A percentile compares a stretch with the other conserved stretches of the same genome.
These are phyloP conservation scores for Aporophyla lueneburgensis DNA, from an alignment of 2,888 invertebrate species.

Conservation along the genomic window DNA sequence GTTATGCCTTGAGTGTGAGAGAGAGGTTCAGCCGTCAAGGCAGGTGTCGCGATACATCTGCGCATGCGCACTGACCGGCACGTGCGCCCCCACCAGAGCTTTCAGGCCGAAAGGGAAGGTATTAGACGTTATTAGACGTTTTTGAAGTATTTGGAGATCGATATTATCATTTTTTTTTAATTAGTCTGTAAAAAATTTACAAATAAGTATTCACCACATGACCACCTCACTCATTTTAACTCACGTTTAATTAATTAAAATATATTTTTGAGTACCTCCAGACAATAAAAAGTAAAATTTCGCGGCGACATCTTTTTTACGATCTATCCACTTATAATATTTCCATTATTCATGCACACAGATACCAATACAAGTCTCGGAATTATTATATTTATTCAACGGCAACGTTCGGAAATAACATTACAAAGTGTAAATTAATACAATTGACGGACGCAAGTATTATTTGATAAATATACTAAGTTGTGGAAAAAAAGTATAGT, in stretches of 20 bases:
- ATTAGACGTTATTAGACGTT: slow-evolving; percentile 50
- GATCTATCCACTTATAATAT: slow-evolving; percentile 29
- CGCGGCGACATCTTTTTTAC: slow-evolving; percentile 34
- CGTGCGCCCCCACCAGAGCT: slow-evolving; percentile 82
- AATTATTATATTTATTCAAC: slow-evolving; percentile 54
- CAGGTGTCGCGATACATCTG: slow-evolving; percentile 90
- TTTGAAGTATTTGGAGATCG: background rate
- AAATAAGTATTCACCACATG: background rate
- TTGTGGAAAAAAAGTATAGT: slow-evolving; percentile 42
- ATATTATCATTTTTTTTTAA: background rate
- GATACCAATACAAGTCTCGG: slow-evolving; percentile 36
- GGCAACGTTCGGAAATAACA: slow-evolving; percentile 59
- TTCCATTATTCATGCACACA: slow-evolving; percentile 53
- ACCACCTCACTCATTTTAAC: background rate
- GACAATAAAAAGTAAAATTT: slow-evolving; percentile 12
- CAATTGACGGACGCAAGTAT: slow-evolving; percentile 32
- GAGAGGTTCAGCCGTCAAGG: slow-evolving; percentile 80
- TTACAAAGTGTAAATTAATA: slow-evolving; percentile 60
- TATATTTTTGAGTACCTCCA: background rate
- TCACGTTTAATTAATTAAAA: slow-evolving; percentile 8
- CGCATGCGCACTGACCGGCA: slow-evolving; percentile 86
- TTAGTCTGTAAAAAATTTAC: background rate
- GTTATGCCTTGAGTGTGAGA: slow-evolving; percentile 72
- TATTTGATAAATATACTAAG: slow-evolving; percentile 57
- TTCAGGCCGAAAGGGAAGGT: slow-evolving; percentile 72